phyloP scores from a whole-genome alignment of 2,888 invertebrate genomes.

The Pimpla rufipes region DNA sequence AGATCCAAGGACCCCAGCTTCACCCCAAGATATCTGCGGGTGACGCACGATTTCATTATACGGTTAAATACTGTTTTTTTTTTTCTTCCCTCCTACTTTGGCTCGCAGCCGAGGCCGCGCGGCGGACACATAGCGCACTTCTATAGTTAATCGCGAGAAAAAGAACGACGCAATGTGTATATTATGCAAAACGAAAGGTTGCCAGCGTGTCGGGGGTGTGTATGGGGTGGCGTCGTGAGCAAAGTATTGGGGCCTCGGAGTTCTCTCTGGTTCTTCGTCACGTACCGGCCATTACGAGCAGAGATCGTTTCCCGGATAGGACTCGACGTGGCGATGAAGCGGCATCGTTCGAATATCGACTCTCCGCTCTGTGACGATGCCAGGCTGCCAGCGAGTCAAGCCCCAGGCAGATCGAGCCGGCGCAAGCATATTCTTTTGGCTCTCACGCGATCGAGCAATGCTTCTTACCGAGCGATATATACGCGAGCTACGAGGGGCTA shows the following conservation, averaged over 20 bases:
- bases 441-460: slow-evolving; percentile 54
- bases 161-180: slow-evolving; percentile 73
- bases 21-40: slow-evolving; percentile 46
- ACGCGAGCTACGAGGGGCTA: background rate
- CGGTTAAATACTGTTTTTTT: slow-evolving; percentile 70
- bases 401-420: slow-evolving; percentile 30
- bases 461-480: slow-evolving; percentile 21
- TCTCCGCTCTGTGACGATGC: slow-evolving; percentile 53
- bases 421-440: slow-evolving; percentile 34
- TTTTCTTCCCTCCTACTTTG: slow-evolving; percentile 44
- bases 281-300: slow-evolving; percentile 75
- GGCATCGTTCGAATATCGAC: slow-evolving; percentile 75
- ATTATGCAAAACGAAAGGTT: slow-evolving; percentile 77
- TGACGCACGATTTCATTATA: slow-evolving; percentile 72
- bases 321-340: slow-evolving; percentile 71
- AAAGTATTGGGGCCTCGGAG: slow-evolving; percentile 65
- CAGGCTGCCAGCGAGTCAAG: slow-evolving; percentile 20
- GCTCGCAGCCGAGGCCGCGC: slow-evolving; percentile 25
- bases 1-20: slow-evolving; percentile 36
- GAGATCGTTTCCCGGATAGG: slow-evolving; percentile 73
- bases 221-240: slow-evolving; percentile 65
- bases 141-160: slow-evolving; percentile 12
- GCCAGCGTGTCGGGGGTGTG: slow-evolving; percentile 62
- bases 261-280: slow-evolving; percentile 71
- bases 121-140: slow-evolving; percentile 45